Evolutionary conservation across 1,140 invertebrate genomes (phyloP).

Genomic region (Trinorchestia longiramus): DNA sequence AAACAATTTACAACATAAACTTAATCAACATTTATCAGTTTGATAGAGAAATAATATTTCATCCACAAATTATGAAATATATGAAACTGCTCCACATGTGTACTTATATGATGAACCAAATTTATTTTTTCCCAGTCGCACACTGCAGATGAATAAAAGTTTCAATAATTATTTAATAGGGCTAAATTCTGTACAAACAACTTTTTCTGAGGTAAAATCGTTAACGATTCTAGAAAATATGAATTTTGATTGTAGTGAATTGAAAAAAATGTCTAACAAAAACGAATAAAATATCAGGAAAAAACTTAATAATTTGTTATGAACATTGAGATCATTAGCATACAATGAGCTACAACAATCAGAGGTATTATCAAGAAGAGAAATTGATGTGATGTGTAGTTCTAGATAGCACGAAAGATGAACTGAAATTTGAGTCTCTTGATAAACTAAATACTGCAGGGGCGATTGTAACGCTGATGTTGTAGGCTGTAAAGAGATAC

Average conservation of each 20-base stretch:
- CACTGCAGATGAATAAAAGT: neutral
- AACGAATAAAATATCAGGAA: neutral
- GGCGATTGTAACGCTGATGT: neutral
- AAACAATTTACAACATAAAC: too few species aligned
- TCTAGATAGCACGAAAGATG: too few species aligned
- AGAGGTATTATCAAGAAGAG: neutral
- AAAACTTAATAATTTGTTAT: neutral
- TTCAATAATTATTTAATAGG: neutral
- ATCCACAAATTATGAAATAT: too few species aligned
- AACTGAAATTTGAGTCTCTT: neutral
- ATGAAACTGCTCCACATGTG: neutral
- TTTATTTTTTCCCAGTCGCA: neutral
- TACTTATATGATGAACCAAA: neutral
- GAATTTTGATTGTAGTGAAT: neutral
- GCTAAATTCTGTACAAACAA: neutral
- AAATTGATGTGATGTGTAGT: too few species aligned
- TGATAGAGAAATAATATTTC: too few species aligned
- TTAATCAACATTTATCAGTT: too few species aligned
- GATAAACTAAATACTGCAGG: neutral
- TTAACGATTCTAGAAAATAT: neutral
- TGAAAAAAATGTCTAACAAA: neutral
- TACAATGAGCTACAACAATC: neutral
- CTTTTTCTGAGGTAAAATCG: neutral
- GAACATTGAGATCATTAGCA: neutral
- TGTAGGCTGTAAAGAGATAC: neutral